These are phyloP conservation scores for Rhingia rostrata DNA, from an alignment of 2,888 invertebrate species.

Conservation along the genomic window DNA sequence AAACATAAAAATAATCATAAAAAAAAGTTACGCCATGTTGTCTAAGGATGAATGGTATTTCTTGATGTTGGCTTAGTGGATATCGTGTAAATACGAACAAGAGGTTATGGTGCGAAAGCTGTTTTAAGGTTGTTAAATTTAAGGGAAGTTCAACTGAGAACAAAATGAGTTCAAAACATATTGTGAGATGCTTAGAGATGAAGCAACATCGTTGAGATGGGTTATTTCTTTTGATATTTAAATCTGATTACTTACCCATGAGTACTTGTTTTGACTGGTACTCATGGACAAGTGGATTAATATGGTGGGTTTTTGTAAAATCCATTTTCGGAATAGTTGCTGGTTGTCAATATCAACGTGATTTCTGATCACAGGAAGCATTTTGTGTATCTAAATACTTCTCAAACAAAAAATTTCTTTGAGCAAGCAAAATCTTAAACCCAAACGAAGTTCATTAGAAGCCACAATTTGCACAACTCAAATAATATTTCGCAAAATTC, in stretches of 20 bases:
- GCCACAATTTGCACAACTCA: conserved; percentile 4
- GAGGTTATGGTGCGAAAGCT: conserved; percentile 70
- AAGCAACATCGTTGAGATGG: conserved; percentile 6
- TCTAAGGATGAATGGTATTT: conserved; percentile 46
- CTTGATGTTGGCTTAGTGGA: conserved; percentile 25
- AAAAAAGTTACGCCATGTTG: conserved; percentile 68
- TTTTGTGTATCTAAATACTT: too few species aligned
- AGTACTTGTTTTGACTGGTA: not conserved
- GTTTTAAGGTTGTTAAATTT: conserved; percentile 65
- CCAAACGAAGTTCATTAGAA: conserved; percentile 22
- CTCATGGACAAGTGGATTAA: too few species aligned
- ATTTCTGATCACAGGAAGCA: too few species aligned
- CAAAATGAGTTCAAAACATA: conserved; percentile 46
- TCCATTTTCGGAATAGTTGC: too few species aligned
- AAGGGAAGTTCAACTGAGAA: conserved; percentile 52
- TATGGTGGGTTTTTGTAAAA: not conserved
- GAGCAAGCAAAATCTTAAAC: not conserved
- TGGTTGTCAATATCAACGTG: too few species aligned
- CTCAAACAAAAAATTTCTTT: not conserved
- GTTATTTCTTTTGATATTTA: not conserved
- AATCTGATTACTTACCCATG: too few species aligned
- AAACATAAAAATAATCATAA: conserved; percentile 74
- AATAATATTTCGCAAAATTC: conserved; percentile 2
- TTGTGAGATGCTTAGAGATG: conserved; percentile 22
- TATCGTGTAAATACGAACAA: conserved; percentile 15